These are phyloP conservation scores for Philereme transversata DNA, from an alignment of 2,888 invertebrate genomes.

Conservation along the genomic window DNA sequence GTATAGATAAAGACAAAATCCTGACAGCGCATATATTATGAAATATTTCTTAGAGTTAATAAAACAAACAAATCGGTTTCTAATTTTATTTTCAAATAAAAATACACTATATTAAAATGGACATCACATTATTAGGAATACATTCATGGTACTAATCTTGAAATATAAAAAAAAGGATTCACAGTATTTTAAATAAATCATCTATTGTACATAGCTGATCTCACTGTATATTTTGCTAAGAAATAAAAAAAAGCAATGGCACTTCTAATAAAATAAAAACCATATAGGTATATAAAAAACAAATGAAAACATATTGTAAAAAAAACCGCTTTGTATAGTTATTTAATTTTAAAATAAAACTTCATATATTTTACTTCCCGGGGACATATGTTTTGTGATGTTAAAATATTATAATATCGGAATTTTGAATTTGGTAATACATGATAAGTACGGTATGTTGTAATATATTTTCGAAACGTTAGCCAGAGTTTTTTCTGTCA, in stretches of 20 bases:
- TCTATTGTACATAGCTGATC: slow-evolving; percentile 2
- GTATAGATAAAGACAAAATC: too few relatives aligned
- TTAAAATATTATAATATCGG: too few relatives aligned
- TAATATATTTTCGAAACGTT: too few relatives aligned
- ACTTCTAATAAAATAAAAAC: background rate
- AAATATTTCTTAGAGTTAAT: background rate
- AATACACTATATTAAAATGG: slow-evolving; percentile 51
- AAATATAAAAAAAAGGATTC: slow-evolving; percentile 40
- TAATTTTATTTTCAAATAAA: slow-evolving; percentile 61
- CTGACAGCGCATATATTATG: too few relatives aligned
- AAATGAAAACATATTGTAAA: background rate
- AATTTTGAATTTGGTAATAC: too few relatives aligned
- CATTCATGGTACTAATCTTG: slow-evolving; percentile 48
- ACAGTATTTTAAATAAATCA: slow-evolving; percentile 10
- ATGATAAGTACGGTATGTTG: too few relatives aligned
- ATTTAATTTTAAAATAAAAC: too few relatives aligned
- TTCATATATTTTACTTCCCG: too few relatives aligned
- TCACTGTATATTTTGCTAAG: slow-evolving; percentile 12
- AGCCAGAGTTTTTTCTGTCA: too few relatives aligned
- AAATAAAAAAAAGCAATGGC: slow-evolving; percentile 7
- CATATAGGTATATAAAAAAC: background rate
- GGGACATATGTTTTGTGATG: too few relatives aligned
- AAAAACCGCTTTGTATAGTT: background rate
- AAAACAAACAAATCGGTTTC: slow-evolving; percentile 24
- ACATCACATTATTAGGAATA: slow-evolving; percentile 59